These are phyloP conservation scores for Trichogramma pretiosum DNA, from an alignment of 1,140 invertebrate genomes.

Conservation along the genomic window DNA sequence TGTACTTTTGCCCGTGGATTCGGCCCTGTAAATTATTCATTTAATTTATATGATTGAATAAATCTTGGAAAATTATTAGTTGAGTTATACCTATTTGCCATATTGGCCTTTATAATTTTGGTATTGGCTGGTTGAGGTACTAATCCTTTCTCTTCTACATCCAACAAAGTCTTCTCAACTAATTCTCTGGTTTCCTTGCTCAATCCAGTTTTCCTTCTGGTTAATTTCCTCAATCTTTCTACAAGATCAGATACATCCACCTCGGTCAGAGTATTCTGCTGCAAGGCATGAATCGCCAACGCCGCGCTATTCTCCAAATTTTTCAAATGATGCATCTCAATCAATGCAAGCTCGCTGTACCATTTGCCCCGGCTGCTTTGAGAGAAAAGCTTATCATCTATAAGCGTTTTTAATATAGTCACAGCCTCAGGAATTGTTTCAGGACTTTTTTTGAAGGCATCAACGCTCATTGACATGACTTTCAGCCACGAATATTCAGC, in stretches of 20 bases:
- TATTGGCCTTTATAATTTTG: constrained; percentile 19
- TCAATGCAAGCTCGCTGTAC: constrained; percentile 33
- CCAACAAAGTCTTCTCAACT: constrained; percentile 5
- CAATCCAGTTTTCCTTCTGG: constrained; percentile 25
- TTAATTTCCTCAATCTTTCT: constrained; percentile 26
- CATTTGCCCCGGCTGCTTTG: constrained; percentile 25
- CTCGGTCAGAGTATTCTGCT: constrained; percentile 19
- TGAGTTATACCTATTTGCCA: constrained; percentile 23
- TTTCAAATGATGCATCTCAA: constrained; percentile 32
- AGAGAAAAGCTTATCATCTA: constrained; percentile 25
- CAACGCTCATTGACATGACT: constrained; percentile 30
- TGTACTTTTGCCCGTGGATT: constrained; percentile 24
- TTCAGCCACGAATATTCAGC: constrained; percentile 33
- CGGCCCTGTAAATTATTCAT: constrained; percentile 18
- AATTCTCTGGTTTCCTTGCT: constrained; percentile 11
- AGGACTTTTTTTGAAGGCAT: constrained; percentile 33
- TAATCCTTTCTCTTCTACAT: constrained; percentile 3
- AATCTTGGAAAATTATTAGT: constrained; percentile 4
- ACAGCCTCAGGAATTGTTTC: constrained; percentile 21
- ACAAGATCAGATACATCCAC: constrained; percentile 23
- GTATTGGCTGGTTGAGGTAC: background rate
- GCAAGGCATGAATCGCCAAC: constrained; percentile 24
- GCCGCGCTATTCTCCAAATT: constrained; percentile 24
- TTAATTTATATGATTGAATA: constrained; percentile 3
- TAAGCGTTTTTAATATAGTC: constrained; percentile 23